These are phyloP conservation scores for Champsocephalus gunnari DNA, from an alignment of 2,797 vertebrate species.

Conservation along the genomic window DNA sequence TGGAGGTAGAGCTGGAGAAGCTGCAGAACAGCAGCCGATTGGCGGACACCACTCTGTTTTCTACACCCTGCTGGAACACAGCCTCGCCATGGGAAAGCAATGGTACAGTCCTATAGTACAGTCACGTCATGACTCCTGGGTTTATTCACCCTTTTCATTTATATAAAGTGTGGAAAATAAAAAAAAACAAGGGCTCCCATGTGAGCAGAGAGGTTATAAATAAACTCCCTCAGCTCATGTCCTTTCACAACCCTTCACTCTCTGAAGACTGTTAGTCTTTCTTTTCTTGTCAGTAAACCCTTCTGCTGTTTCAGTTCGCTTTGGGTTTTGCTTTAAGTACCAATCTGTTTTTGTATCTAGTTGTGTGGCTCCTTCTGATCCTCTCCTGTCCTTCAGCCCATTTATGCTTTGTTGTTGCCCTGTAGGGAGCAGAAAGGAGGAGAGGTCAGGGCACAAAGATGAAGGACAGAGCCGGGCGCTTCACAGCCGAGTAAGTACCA, in stretches of 20 bases:
- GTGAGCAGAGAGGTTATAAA: slow-evolving; percentile 39
- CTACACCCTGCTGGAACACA: slow-evolving; percentile 84
- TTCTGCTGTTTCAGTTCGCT: slow-evolving; percentile 26
- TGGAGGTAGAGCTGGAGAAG: slow-evolving; percentile 87
- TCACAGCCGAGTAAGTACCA: slow-evolving; percentile 76
- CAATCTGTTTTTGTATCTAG: not conserved
- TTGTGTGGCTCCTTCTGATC: no score
- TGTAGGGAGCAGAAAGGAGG: slow-evolving; percentile 75
- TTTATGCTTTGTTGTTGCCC: slow-evolving; percentile 72
- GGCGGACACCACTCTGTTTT: slow-evolving; percentile 79
- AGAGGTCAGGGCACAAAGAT: slow-evolving; percentile 59
- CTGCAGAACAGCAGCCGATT: slow-evolving; percentile 78
- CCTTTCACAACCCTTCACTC: slow-evolving; percentile 31
- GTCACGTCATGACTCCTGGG: slow-evolving; percentile 31
- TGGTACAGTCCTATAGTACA: slow-evolving; percentile 62
- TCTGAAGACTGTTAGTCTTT: slow-evolving; percentile 45
- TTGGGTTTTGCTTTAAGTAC: slow-evolving; percentile 11
- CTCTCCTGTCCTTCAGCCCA: not conserved
- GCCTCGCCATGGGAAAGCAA: slow-evolving; percentile 79
- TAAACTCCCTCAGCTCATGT: slow-evolving; percentile 37
- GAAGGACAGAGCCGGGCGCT: slow-evolving; percentile 63
- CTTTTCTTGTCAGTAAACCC: slow-evolving; percentile 37
- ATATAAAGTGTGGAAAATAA: slow-evolving; percentile 30
- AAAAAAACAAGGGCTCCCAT: slow-evolving; percentile 39
- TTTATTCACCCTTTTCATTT: slow-evolving; percentile 33